Percentiles rank a stretch among this genome's conserved stretches.
These are phyloP conservation scores for Alviniconcha strummeri DNA, from an alignment of 2,888 invertebrate genomes.

Conservation along the genomic window DNA sequence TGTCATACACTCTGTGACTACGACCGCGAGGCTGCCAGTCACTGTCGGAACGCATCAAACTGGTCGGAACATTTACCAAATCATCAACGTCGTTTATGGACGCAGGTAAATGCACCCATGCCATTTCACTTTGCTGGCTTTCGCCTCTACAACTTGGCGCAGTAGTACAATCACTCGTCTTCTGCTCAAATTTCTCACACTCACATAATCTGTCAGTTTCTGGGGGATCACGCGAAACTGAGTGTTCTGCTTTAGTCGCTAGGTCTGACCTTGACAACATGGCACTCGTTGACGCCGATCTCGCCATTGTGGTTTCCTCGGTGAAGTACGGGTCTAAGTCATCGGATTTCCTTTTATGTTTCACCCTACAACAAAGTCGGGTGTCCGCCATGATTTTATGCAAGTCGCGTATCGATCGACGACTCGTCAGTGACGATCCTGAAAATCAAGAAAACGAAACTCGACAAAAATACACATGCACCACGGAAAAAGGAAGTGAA, in stretches of 20 bases:
- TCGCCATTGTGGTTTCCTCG: not conserved
- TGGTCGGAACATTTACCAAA: not conserved
- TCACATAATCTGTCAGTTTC: too few species aligned
- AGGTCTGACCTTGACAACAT: not conserved
- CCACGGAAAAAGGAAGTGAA: not conserved
- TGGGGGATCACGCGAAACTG: too few species aligned
- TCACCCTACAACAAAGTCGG: not conserved
- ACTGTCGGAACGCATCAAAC: not conserved
- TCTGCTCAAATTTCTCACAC: too few species aligned
- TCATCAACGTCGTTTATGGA: not conserved
- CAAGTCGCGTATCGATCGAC: slow-evolving; percentile 21
- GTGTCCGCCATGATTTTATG: slow-evolving; percentile 28
- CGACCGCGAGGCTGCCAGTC: not conserved
- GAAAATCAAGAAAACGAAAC: not conserved
- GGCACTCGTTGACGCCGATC: not conserved
- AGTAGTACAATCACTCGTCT: too few species aligned
- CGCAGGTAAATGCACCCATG: too few species aligned
- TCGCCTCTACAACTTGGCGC: too few species aligned
- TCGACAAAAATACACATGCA: not conserved
- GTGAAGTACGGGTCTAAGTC: not conserved
- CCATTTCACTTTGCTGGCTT: too few species aligned
- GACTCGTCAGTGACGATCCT: not conserved
- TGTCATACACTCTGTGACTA: not conserved
- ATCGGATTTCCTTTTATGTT: not conserved
- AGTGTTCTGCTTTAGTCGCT: not conserved